Evolutionary conservation across 2,113 vertebrate genomes (phyloP).

Genomic region (Rutilus rutilus): DNA sequence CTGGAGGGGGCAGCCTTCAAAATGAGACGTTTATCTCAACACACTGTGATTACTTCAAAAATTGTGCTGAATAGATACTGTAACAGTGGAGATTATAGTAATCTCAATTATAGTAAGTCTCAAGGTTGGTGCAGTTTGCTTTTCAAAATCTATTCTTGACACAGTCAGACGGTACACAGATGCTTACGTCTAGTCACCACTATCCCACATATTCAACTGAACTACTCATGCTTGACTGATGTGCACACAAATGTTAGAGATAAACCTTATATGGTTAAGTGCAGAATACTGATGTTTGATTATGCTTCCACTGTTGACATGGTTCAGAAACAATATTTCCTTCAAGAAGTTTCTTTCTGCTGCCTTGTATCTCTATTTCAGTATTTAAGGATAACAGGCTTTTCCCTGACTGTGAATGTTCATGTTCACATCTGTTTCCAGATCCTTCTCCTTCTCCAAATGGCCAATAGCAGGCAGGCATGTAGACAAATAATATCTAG

Average conservation of each 20-base stretch:
- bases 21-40: too few species aligned
- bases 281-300: neutral
- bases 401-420: slow-evolving; percentile 17
- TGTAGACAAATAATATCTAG: slow-evolving; percentile 39
- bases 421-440: slow-evolving; percentile 46
- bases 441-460: slow-evolving; percentile 49
- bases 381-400: slow-evolving; percentile 18
- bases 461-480: slow-evolving; percentile 49
- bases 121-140: neutral
- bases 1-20: too few species aligned
- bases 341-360: neutral
- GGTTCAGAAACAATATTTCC: neutral
- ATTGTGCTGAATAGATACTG: neutral
- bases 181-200: neutral
- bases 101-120: neutral
- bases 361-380: slow-evolving; percentile 12
- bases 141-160: neutral
- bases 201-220: neutral
- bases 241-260: neutral
- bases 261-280: neutral
- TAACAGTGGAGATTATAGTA: neutral
- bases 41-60: neutral
- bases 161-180: neutral
- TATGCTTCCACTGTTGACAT: neutral
- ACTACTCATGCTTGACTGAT: neutral